Evolutionary conservation across 2,797 vertebrate species (phyloP).

Genomic region (Galagoides demidoff): DNA sequence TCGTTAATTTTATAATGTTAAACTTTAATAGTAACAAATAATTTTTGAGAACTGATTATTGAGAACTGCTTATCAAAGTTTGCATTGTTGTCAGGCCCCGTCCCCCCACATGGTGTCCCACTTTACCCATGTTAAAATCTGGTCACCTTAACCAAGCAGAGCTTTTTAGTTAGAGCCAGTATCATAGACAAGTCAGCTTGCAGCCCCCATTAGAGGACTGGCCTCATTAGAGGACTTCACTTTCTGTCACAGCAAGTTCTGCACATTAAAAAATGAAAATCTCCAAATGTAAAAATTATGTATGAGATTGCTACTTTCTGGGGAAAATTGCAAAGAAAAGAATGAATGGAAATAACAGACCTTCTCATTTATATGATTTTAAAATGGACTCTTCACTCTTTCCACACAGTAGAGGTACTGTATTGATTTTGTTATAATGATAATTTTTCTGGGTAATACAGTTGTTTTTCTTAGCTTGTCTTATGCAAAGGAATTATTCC

Average conservation of each 20-base stretch:
- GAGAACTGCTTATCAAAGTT: too few relatives aligned
- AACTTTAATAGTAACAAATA: too few relatives aligned
- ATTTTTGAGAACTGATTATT: too few relatives aligned
- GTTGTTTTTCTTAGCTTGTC: conserved; percentile 59
- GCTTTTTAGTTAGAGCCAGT: conserved; percentile 67
- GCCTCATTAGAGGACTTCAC: conserved; percentile 68
- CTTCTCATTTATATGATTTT: conserved; percentile 65
- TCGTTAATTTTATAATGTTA: too few relatives aligned
- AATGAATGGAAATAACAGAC: conserved; percentile 76
- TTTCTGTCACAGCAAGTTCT: conserved; percentile 55
- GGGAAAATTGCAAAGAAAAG: conserved; percentile 76
- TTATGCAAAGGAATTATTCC: conserved; percentile 46
- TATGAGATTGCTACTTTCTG: conserved; percentile 50
- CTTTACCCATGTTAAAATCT: too few relatives aligned
- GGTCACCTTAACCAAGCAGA: not conserved
- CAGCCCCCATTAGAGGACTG: conserved; percentile 11
- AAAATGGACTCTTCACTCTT: conserved; percentile 68
- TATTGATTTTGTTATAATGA: conserved; percentile 64
- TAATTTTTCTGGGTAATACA: conserved; percentile 55
- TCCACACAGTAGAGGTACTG: conserved; percentile 36
- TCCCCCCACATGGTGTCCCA: too few relatives aligned
- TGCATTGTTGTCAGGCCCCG: too few relatives aligned
- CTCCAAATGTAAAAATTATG: conserved; percentile 51
- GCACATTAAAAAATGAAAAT: conserved; percentile 67
- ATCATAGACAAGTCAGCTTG: conserved; percentile 27